Evolutionary conservation across 37 sponge, comb jelly and placozoan species (phyloP).

Genomic region (Lycopodina hypogea): DNA sequence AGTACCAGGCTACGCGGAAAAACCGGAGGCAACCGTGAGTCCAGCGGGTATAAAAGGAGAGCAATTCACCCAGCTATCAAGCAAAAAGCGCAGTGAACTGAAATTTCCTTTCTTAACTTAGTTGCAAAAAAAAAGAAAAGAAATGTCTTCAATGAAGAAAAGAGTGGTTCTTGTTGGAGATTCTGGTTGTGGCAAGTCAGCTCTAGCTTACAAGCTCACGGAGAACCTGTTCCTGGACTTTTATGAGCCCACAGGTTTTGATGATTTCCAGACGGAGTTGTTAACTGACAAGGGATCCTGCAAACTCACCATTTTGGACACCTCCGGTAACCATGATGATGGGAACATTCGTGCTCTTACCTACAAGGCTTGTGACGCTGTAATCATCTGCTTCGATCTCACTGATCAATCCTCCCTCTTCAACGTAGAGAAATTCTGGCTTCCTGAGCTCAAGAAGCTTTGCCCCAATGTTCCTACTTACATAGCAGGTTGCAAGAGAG

Average conservation of each 20-base stretch:
- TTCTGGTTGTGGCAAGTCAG: constrained; percentile 65
- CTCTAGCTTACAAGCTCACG: constrained; percentile 39
- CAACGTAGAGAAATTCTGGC: constrained; percentile 53
- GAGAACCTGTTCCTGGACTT: constrained; percentile 33
- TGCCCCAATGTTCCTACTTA: constrained; percentile 52
- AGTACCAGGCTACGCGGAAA: too few species aligned
- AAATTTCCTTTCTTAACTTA: too few species aligned
- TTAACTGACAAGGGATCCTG: constrained; percentile 21
- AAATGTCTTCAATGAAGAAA: constrained; percentile 19
- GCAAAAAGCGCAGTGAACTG: too few species aligned
- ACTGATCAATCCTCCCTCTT: constrained; percentile 26
- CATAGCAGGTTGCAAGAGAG: constrained; percentile 74
- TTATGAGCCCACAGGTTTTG: constrained; percentile 45
- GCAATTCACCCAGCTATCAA: too few species aligned
- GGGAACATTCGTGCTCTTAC: constrained; percentile 17
- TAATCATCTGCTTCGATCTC: constrained; percentile 71
- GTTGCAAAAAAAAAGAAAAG: not conserved
- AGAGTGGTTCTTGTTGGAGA: constrained; percentile 65
- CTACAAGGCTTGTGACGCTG: constrained; percentile 57
- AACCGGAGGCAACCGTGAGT: too few species aligned
- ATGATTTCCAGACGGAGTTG: constrained; percentile 29
- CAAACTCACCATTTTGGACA: constrained; percentile 51
- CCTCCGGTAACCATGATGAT: constrained; percentile 36
- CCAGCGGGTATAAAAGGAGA: too few species aligned
- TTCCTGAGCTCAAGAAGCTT: constrained; percentile 47